phyloP scores from a whole-genome alignment of 1,140 invertebrate genomes.

The Heliconius hewitsoni region DNA sequence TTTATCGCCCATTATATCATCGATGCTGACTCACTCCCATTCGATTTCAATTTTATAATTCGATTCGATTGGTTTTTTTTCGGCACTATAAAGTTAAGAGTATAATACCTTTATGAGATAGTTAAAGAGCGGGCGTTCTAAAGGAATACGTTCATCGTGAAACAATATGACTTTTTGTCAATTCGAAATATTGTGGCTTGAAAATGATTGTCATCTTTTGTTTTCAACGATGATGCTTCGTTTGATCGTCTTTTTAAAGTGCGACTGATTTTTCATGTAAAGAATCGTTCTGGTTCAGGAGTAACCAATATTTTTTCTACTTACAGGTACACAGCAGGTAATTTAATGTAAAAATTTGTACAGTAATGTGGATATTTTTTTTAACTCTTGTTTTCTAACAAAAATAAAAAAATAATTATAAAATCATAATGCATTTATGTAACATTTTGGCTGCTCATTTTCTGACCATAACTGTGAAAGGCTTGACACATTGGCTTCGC shows the following conservation, averaged over 20 bases:
- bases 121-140: neutral
- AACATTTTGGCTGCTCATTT: no score
- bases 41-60: constrained; percentile 20
- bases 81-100: neutral
- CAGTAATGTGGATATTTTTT: no score
- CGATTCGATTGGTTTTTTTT: neutral
- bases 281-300: neutral
- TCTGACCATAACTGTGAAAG: no score
- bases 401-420: no score
- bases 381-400: no score
- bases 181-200: neutral
- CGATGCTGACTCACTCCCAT: constrained; percentile 26
- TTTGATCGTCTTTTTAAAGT: neutral
- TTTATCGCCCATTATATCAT: constrained; percentile 29
- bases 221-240: neutral
- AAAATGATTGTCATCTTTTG: neutral
- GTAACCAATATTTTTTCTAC: neutral
- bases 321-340: no score
- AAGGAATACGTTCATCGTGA: neutral
- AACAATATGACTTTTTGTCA: neutral
- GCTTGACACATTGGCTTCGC: no score
- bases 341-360: no score
- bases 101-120: constrained; percentile 2
- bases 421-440: no score
- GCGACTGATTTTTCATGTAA: no score